These are phyloP conservation scores for Delphinus delphis DNA, from an alignment of 2,113 vertebrate genomes.

Conservation along the genomic window DNA sequence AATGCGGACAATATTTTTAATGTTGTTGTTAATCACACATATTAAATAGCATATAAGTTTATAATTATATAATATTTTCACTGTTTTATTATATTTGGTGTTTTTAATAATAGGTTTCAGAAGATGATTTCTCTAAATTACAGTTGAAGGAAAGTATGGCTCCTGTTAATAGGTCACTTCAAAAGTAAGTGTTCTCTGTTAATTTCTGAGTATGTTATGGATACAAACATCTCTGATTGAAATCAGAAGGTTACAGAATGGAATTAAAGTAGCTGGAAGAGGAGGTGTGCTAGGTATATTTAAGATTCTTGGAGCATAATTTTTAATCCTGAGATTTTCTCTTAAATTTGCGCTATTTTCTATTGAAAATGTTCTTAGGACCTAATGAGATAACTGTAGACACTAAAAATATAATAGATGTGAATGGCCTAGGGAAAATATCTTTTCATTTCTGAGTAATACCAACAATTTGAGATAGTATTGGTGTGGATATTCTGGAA, in stretches of 20 bases:
- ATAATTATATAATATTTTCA: conserved; percentile 9
- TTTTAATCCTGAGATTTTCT: conserved; percentile 16
- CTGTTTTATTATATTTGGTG: conserved; percentile 15
- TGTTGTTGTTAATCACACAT: neutral
- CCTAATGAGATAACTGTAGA: neutral
- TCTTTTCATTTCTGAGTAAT: conserved; percentile 16
- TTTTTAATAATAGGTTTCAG: conserved; percentile 69
- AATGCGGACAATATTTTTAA: neutral
- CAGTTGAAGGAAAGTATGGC: conserved; percentile 75
- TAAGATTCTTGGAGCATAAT: neutral
- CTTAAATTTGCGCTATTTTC: neutral
- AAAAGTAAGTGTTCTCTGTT: conserved; percentile 82
- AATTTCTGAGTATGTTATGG: neutral
- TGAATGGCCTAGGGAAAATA: neutral
- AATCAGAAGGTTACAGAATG: neutral
- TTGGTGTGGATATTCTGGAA: neutral
- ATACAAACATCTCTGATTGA: neutral
- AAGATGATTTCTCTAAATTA: conserved; percentile 71
- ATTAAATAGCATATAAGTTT: conserved; percentile 22
- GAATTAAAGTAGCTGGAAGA: conserved; percentile 40
- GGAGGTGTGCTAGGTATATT: neutral
- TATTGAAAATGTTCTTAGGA: conserved; percentile 41
- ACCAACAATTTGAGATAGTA: neutral
- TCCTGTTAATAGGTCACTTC: conserved; percentile 83
- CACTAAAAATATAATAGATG: neutral